A percentile compares a stretch with the other conserved stretches of the same genome.
These are phyloP conservation scores for Donacobius atricapilla DNA, from an alignment of 2,113 vertebrate species.

Conservation along the genomic window DNA sequence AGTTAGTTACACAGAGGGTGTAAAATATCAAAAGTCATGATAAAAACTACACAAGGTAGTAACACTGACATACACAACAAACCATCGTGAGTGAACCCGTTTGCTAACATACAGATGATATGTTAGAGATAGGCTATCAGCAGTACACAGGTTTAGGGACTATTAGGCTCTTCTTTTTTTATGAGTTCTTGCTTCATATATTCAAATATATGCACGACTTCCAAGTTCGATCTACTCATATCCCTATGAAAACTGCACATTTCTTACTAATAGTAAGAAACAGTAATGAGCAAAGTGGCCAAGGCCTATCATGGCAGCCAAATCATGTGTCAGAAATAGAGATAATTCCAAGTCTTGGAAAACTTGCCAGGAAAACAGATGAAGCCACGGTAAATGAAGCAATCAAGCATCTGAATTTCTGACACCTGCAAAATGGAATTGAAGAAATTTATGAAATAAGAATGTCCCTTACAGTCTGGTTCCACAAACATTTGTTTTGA, in stretches of 20 bases:
- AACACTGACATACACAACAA: neutral
- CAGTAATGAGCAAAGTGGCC: neutral
- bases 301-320: neutral
- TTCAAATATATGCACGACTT: neutral
- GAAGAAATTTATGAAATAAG: neutral
- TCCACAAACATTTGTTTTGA: neutral
- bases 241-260: neutral
- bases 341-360: neutral
- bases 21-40: neutral
- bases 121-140: neutral
- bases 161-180: neutral
- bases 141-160: neutral
- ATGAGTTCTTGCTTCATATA: neutral
- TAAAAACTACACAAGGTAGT: accelerated
- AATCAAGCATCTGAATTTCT: neutral
- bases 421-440: neutral
- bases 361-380: neutral
- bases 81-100: accelerated
- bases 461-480: neutral
- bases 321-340: neutral
- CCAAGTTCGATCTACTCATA: neutral
- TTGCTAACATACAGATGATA: neutral
- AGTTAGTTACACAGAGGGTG: neutral
- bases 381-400: neutral
- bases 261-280: neutral